Evolutionary conservation across 2,888 invertebrate species (phyloP).

Genomic region (Nomada lathburiana): DNA sequence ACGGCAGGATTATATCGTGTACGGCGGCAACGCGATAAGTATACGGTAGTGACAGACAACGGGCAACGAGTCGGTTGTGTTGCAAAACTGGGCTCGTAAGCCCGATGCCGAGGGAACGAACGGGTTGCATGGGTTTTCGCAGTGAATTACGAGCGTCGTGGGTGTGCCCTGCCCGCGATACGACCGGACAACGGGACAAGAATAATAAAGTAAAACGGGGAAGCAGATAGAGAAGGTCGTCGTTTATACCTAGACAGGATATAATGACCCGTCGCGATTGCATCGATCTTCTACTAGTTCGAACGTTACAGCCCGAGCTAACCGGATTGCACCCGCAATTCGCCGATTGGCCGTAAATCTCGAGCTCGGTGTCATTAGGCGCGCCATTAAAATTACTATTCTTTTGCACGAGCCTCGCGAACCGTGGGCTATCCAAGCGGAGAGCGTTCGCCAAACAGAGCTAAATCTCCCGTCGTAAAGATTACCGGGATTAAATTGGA

Average conservation of each 20-base stretch:
- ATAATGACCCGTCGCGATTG: conserved; percentile 71
- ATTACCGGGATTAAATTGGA: conserved; percentile 62
- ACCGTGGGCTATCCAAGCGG: neutral
- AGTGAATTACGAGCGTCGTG: conserved; percentile 78
- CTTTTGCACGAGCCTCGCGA: conserved; percentile 44
- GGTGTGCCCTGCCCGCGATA: conserved; percentile 71
- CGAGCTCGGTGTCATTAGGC: conserved; percentile 69
- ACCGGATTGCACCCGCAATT: conserved; percentile 74
- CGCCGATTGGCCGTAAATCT: conserved; percentile 81
- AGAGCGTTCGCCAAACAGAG: conserved; percentile 1
- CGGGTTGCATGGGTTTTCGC: conserved; percentile 69
- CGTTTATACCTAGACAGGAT: conserved; percentile 64
- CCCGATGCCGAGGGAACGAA: conserved; percentile 41
- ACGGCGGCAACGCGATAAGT: conserved; percentile 67
- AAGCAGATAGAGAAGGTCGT: conserved; percentile 63
- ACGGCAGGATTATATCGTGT: conserved; percentile 57
- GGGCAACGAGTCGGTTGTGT: conserved; percentile 47
- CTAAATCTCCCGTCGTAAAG: conserved; percentile 48
- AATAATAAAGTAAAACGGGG: conserved; percentile 76
- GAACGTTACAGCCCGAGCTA: conserved; percentile 41
- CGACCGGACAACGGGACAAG: conserved; percentile 64
- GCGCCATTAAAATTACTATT: conserved; percentile 70
- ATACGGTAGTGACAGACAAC: conserved; percentile 66
- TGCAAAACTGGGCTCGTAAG: conserved; percentile 60
- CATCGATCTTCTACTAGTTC: conserved; percentile 60